Evolutionary conservation across 2,113 vertebrate species (phyloP).

Genomic region (Osmerus eperlanus): DNA sequence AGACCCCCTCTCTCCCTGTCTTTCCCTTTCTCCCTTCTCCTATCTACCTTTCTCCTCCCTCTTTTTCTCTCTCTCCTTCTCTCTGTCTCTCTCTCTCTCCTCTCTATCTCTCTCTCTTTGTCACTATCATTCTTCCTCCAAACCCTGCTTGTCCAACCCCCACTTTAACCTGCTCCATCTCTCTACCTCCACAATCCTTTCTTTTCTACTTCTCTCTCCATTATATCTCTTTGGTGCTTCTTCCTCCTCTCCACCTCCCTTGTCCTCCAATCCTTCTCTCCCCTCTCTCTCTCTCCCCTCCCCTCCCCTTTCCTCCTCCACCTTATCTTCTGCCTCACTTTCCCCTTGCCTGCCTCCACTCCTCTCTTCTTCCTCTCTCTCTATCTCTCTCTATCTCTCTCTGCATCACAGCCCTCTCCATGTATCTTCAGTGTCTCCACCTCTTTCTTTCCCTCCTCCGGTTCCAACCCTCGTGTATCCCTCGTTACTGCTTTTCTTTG

Average conservation of each 20-base stretch:
- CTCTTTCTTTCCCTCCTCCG: not conserved
- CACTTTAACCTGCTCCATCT: too few species aligned
- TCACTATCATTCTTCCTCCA: not conserved
- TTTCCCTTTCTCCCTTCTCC: conserved; percentile 14
- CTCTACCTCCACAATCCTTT: too few species aligned
- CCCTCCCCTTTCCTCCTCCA: too few species aligned
- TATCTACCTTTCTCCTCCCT: conserved; percentile 8
- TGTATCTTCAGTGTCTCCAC: conserved; percentile 4
- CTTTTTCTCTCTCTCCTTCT: not conserved
- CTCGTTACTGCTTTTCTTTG: not conserved
- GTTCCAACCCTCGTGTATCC: too few species aligned
- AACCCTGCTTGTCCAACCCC: too few species aligned
- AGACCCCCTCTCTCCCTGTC: not conserved
- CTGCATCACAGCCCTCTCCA: not conserved
- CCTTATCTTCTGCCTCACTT: too few species aligned
- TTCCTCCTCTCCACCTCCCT: too few species aligned
- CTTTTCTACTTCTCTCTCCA: too few species aligned
- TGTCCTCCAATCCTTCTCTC: too few species aligned
- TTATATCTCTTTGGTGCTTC: too few species aligned
- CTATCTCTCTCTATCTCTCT: conserved; percentile 21
- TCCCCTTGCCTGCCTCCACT: too few species aligned
- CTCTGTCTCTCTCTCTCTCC: not conserved
- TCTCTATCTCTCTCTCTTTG: not conserved
- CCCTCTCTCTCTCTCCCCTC: too few species aligned
- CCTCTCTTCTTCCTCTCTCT: conserved; percentile 1